Evolutionary conservation across 2,113 vertebrate species (phyloP).

Genomic region (Siniperca knerii): DNA sequence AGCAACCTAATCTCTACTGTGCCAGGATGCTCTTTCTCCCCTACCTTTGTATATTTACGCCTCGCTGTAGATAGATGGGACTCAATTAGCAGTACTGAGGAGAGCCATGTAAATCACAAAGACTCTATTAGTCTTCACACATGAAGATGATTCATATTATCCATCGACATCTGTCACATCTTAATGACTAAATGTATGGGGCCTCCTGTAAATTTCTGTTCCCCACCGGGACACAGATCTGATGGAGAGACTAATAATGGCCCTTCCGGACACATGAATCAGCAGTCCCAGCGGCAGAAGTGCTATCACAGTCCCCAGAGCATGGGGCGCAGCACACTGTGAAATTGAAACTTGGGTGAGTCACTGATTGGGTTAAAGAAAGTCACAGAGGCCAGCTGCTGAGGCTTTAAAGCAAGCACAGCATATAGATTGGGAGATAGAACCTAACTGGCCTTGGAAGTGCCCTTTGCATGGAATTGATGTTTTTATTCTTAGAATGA

Average conservation of each 20-base stretch:
- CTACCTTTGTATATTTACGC: conserved; percentile 16
- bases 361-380: conserved; percentile 59
- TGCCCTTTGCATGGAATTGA: conserved; percentile 7
- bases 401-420: conserved; percentile 14
- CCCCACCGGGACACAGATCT: conserved; percentile 35
- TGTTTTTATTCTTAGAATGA: conserved; percentile 28
- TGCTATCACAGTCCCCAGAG: conserved; percentile 46
- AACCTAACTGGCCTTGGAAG: conserved; percentile 15
- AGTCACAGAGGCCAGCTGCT: conserved; percentile 23
- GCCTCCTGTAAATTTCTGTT: conserved; percentile 57
- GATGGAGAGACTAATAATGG: conserved; percentile 54
- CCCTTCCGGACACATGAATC: conserved; percentile 66
- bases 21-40: not conserved
- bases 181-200: conserved; percentile 52
- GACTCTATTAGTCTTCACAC: conserved; percentile 38
- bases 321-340: conserved; percentile 56
- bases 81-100: conserved; percentile 44
- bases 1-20: not conserved
- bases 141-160: conserved; percentile 44
- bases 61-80: conserved; percentile 35
- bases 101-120: conserved; percentile 38
- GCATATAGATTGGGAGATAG: conserved; percentile 6
- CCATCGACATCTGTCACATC: conserved; percentile 50
- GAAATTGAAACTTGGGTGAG: conserved; percentile 75
- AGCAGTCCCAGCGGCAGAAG: conserved; percentile 47